phyloP scores from a whole-genome alignment of 2,113 vertebrate species.

The Struthio camelus region DNA sequence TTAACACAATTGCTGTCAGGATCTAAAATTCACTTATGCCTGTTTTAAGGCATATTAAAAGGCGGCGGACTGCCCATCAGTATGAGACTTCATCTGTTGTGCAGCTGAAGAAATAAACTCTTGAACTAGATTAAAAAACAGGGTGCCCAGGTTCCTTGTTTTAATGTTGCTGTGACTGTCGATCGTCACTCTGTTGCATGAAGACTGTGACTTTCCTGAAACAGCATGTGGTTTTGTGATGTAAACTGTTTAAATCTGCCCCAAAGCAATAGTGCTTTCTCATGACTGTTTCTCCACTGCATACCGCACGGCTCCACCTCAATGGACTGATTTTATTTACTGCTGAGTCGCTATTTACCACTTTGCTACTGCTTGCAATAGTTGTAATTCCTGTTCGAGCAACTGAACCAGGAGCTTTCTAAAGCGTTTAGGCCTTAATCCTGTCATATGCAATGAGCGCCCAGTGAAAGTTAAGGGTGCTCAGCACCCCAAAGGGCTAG shows the following conservation, averaged over 20 bases:
- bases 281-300: constrained; percentile 8
- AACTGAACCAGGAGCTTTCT: constrained; percentile 36
- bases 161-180: neutral
- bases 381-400: constrained; percentile 40
- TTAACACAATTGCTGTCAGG: neutral
- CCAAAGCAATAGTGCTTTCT: neutral
- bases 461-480: neutral
- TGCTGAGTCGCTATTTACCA: constrained; percentile 65
- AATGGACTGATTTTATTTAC: constrained; percentile 39
- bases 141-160: neutral
- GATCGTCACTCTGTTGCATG: neutral
- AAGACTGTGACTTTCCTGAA: neutral
- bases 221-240: neutral
- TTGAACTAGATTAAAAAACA: neutral
- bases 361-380: constrained; percentile 30
- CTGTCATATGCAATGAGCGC: neutral
- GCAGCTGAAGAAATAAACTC: neutral
- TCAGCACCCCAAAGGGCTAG: neutral
- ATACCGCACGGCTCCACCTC: neutral
- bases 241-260: constrained; percentile 21
- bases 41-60: neutral
- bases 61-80: accelerated
- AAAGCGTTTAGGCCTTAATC: constrained; percentile 4
- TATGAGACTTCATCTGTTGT: neutral
- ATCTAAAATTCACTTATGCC: neutral